Conservation (phyloP, 2,797 vertebrate species). For the Leptatherina wallacei region DNA sequence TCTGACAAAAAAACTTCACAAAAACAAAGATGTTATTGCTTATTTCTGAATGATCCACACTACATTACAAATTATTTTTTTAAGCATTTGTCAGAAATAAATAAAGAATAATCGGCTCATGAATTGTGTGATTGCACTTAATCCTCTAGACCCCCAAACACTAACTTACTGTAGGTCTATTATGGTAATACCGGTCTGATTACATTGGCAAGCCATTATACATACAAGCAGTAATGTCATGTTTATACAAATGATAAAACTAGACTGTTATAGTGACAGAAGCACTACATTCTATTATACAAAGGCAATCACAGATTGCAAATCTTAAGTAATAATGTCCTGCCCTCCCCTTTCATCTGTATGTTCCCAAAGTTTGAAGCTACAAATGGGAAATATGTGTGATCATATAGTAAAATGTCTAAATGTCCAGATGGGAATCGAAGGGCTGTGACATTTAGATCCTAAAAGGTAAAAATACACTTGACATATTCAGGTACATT, state of each 20-base stretch:
- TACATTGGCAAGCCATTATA: constrained; percentile 74
- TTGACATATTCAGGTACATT: constrained; percentile 46
- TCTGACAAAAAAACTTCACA: constrained; percentile 53
- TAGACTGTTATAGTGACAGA: constrained; percentile 86
- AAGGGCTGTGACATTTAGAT: constrained; percentile 34
- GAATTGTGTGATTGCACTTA: constrained; percentile 92
- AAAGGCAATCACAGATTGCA: constrained; percentile 99
- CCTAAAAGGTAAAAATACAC: neutral
- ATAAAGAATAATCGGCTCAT: constrained; percentile 88
- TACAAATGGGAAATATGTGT: constrained; percentile 20
- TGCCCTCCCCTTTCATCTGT: constrained; percentile 38
- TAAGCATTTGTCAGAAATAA: constrained; percentile 79
- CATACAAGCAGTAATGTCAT: constrained; percentile 70
- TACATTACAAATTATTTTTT: constrained; percentile 70
- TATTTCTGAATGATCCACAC: constrained; percentile 67
- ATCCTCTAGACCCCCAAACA: constrained; percentile 84
- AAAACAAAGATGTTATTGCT: constrained; percentile 79
- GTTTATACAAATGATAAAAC: constrained; percentile 82
- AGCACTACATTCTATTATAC: constrained; percentile 87
- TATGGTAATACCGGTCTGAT: constrained; percentile 77
- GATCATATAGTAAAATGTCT: constrained; percentile 10
- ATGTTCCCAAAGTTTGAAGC: constrained; percentile 59
- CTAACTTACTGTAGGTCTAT: constrained; percentile 75
- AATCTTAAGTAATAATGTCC: constrained; percentile 79
- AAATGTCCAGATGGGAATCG: constrained; percentile 13